Base-by-base conservation (phyloP, 1,140 invertebrate species). In the Papilio polytes region DNA sequence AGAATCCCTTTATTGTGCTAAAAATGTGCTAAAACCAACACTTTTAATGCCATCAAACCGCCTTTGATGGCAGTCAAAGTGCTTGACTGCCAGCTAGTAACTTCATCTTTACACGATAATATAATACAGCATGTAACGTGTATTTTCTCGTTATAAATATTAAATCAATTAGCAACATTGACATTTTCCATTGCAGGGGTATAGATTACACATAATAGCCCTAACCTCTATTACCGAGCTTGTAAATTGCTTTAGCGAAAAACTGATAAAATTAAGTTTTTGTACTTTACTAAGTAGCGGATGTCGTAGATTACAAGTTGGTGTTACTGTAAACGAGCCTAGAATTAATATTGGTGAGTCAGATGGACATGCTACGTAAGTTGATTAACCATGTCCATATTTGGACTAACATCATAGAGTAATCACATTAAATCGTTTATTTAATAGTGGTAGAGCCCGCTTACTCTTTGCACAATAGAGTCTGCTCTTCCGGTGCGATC, bases 291-390 rank as follows among this genome's bases (percentile, higher is more conserved):
- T 74, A 76, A 76, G 41, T 76, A 76, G n/a, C 44, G 74, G 41
- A 46, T 46, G 74, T 76, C 46, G 20, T 74, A 13, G 48, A 76
- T 51, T 76, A 51, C n/a, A 76, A 20, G 44, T 48, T 56, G n/a
- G 53, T 56, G 53, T 56, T 22, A 74, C 41, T 76, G 74, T 76
- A 53, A 76, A 26, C 74, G 74, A 76, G 74, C 46, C 74, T 48
- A 76, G 46, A 15, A 46, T 80, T 80, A 76, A 74, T 44, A 74
- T 31, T 10, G 9, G 74, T 84, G 84, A 85, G 63, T 85, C 84
- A 85, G 8, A 81, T 83, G 41, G 22, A n/a, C 51, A 44, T 26
- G 76, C 81, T 79, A 81, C 81, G 76, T 79, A 22, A 22, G 44
- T 76, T 74, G 20, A 74, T 74, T 48, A 41, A 20, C 41, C 20